Percentiles rank a stretch among this genome's conserved stretches.
Evolutionary conservation across 2,888 invertebrate species (phyloP).

Genomic region (Stenolophus ochropezus): DNA sequence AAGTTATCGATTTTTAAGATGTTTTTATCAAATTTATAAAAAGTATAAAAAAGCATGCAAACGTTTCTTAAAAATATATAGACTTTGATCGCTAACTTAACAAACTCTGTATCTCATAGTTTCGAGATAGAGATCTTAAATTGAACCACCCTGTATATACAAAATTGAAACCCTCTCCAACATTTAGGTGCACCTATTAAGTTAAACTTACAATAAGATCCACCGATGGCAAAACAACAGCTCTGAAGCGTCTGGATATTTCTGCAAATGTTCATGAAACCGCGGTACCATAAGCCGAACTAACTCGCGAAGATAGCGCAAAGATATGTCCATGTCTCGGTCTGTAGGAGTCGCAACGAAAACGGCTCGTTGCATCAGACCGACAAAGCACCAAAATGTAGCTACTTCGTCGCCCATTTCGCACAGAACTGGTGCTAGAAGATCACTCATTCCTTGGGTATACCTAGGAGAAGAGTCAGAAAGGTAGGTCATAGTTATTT

Average conservation of each 20-base stretch:
- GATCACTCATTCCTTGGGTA: conserved; percentile 97
- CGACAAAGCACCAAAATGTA: conserved; percentile 98
- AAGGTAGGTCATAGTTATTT: too few species aligned
- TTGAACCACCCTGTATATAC: too few species aligned
- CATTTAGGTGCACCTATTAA: too few species aligned
- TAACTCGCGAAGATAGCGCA: conserved; percentile 90
- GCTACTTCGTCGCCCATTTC: conserved; percentile 96
- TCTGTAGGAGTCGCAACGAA: conserved; percentile 97
- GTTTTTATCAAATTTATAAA: too few species aligned
- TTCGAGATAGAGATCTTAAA: too few species aligned
- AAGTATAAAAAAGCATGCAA: too few species aligned
- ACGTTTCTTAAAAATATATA: too few species aligned
- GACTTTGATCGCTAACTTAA: too few species aligned
- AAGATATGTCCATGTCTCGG: conserved; percentile 94
- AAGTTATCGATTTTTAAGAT: too few species aligned
- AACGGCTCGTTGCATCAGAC: conserved; percentile 94
- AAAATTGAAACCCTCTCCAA: too few species aligned
- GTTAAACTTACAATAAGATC: conserved; percentile 90
- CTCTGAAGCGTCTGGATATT: conserved; percentile 91
- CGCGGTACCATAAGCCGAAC: conserved; percentile 93
- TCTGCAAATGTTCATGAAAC: conserved; percentile 89
- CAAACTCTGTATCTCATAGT: too few species aligned
- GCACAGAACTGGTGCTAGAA: conserved; percentile 93
- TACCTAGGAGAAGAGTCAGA: too few species aligned
- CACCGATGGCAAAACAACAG: conserved; percentile 95